Percentiles rank a stretch among this genome's conserved stretches.
Conservation (phyloP, 2,888 invertebrate genomes). For the Eupelmus urozonus region DNA sequence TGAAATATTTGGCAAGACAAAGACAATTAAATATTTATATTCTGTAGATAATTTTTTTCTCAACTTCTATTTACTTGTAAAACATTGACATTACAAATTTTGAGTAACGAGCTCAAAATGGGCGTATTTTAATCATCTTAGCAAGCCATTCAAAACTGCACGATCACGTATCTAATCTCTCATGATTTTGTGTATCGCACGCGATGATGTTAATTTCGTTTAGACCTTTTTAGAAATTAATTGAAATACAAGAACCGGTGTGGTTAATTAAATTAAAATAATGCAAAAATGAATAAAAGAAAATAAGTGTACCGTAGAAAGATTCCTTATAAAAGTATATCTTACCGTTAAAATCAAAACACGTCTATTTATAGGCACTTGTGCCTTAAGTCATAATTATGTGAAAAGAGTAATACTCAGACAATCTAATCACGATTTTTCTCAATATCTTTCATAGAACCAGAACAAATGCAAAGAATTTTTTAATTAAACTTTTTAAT, state of each 20-base stretch:
- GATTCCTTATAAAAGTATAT: slow-evolving; percentile 6
- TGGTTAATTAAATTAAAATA: slow-evolving; percentile 29
- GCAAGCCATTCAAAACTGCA: slow-evolving; percentile 9
- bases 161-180: not conserved
- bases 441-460: not conserved
- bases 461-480: not conserved
- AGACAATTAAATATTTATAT: too few species aligned
- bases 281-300: not conserved
- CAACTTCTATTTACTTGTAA: too few species aligned
- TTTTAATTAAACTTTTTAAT: not conserved
- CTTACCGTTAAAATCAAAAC: not conserved
- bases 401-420: not conserved
- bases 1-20: too few species aligned
- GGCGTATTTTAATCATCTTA: too few species aligned
- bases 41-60: too few species aligned
- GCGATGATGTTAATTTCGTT: slow-evolving; percentile 15
- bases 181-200: not conserved
- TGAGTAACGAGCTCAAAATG: too few species aligned
- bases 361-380: not conserved
- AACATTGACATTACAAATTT: too few species aligned
- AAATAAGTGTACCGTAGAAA: not conserved
- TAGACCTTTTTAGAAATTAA: not conserved
- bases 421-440: not conserved
- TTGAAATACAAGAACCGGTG: not conserved
- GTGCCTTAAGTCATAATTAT: not conserved